These are phyloP conservation scores for Drosophila insularis DNA, from an alignment of 1,140 invertebrate genomes.

Conservation along the genomic window DNA sequence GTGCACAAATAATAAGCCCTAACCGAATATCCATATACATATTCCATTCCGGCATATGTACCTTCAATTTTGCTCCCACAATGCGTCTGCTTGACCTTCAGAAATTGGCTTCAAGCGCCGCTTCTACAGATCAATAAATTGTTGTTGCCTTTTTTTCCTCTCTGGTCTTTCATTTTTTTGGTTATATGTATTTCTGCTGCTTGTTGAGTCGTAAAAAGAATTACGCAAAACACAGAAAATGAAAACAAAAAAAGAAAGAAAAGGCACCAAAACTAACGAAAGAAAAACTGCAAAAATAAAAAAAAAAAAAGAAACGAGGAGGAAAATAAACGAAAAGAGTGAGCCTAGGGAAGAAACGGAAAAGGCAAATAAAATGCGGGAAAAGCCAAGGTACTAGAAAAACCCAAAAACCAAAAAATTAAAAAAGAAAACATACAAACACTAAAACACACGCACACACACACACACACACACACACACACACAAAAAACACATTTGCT, in stretches of 20 bases:
- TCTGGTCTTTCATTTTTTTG: conserved; percentile 20
- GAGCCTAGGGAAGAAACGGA: conserved; percentile 29
- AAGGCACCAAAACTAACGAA: conserved; percentile 52
- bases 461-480: conserved; percentile 22
- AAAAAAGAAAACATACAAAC: conserved; percentile 1
- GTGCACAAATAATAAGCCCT: background rate
- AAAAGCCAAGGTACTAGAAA: conserved; percentile 54
- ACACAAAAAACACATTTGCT: conserved; percentile 20
- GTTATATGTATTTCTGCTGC: conserved; percentile 56
- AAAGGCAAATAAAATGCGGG: conserved; percentile 54
- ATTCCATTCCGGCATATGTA: background rate
- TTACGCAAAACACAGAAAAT: conserved; percentile 52
- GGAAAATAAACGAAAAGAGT: conserved; percentile 4
- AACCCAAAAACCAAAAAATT: conserved; percentile 17
- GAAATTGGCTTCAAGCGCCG: conserved; percentile 66
- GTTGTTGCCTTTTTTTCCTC: conserved; percentile 5
- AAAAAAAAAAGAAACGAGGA: background rate
- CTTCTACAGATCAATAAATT: conserved; percentile 67
- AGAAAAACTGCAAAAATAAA: conserved; percentile 22
- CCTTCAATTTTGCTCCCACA: conserved; percentile 26
- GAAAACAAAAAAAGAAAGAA: conserved; percentile 7
- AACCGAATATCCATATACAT: conserved; percentile 54
- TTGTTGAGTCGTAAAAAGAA: conserved; percentile 79
- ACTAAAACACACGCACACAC: conserved; percentile 8
- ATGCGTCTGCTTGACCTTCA: conserved; percentile 77